A percentile compares a stretch with the other conserved stretches of the same genome.
Evolutionary conservation across 2,888 invertebrate species (phyloP).

Genomic region (Amiota minor): DNA sequence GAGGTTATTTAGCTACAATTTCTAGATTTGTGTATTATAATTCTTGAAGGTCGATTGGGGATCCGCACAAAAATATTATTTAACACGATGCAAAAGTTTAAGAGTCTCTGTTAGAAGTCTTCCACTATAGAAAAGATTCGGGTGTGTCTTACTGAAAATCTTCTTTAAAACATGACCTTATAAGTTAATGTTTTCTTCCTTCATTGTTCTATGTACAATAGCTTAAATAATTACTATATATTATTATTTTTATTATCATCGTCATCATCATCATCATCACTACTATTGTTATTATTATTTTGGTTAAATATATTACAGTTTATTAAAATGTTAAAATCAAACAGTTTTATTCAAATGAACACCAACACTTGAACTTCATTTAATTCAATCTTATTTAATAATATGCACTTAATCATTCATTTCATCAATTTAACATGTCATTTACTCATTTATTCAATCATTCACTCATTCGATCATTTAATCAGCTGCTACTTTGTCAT

Average conservation of each 20-base stretch:
- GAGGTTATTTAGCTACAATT: too few species aligned
- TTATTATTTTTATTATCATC: too few species aligned
- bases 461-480: background rate
- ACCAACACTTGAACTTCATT: background rate
- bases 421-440: conserved; percentile 8
- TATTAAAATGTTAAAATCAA: background rate
- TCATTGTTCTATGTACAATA: background rate
- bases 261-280: too few species aligned
- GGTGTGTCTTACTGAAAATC: conserved; percentile 13
- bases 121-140: background rate
- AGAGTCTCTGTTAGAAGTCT: too few species aligned
- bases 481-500: conserved; percentile 20
- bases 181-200: conserved; percentile 6
- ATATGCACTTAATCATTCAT: conserved; percentile 33
- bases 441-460: conserved; percentile 3
- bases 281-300: too few species aligned
- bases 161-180: conserved; percentile 17
- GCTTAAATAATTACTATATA: too few species aligned
- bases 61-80: too few species aligned
- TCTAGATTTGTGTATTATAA: too few species aligned
- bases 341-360: conserved; percentile 1
- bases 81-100: too few species aligned
- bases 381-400: background rate
- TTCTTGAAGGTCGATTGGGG: too few species aligned
- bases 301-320: background rate